phyloP scores from a whole-genome alignment of 2,888 invertebrate genomes.

The Morpho achilles region DNA sequence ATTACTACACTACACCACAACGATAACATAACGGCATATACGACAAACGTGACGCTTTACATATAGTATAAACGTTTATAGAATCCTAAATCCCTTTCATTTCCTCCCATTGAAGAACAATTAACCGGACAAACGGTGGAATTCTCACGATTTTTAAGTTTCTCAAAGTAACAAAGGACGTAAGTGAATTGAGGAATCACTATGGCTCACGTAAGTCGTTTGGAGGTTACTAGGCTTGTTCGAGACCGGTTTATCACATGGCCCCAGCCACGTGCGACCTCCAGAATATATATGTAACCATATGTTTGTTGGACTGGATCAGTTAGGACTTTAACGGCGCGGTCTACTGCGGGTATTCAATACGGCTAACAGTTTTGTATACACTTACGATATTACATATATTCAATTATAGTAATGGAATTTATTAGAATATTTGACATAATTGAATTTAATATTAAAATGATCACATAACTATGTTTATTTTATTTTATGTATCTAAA shows the following conservation, averaged over 20 bases:
- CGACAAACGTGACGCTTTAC: not conserved
- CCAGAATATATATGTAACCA: conserved; percentile 42
- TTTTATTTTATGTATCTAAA: too few species aligned
- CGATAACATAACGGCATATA: too few species aligned
- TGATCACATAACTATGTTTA: too few species aligned
- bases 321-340: conserved; percentile 23
- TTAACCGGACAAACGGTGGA: conserved; percentile 18
- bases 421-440: too few species aligned
- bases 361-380: too few species aligned
- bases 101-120: conserved; percentile 11
- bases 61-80: not conserved
- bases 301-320: conserved; percentile 22
- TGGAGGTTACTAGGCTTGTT: conserved; percentile 75
- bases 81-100: not conserved
- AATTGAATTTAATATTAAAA: too few species aligned
- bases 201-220: conserved; percentile 62
- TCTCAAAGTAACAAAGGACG: conserved; percentile 43
- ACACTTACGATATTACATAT: too few species aligned
- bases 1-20: too few species aligned
- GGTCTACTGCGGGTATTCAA: conserved; percentile 7
- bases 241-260: conserved; percentile 76
- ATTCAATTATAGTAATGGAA: too few species aligned
- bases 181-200: conserved; percentile 49
- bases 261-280: conserved; percentile 71
- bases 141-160: conserved; percentile 34